phyloP scores from a whole-genome alignment of 2,888 invertebrate species.

The Chrysina gloriosa region DNA sequence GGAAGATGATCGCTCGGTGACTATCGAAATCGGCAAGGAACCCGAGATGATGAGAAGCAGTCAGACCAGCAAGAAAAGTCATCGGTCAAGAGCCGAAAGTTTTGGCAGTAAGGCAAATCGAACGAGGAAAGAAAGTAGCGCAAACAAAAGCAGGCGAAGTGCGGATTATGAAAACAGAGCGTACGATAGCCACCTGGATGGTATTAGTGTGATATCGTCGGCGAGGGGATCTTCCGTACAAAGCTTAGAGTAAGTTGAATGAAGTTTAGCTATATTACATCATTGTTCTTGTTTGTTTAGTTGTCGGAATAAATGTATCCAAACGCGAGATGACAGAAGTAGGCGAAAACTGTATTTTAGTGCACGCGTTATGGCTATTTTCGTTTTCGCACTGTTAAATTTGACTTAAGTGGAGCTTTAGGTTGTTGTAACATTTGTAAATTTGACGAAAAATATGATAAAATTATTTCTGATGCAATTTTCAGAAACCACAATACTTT shows the following conservation, averaged over 20 bases:
- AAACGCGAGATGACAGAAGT: too few relatives aligned
- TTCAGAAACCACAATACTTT: too few relatives aligned
- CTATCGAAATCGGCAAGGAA: conserved; percentile 9
- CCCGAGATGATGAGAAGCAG: conserved; percentile 37
- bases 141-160: conserved; percentile 12
- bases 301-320: too few relatives aligned
- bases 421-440: too few relatives aligned
- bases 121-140: conserved; percentile 34
- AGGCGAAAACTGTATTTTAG: too few relatives aligned
- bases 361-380: too few relatives aligned
- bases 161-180: conserved; percentile 22
- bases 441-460: too few relatives aligned
- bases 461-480: too few relatives aligned
- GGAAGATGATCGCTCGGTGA: conserved; percentile 40
- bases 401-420: too few relatives aligned
- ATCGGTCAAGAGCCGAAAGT: conserved; percentile 41
- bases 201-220: conserved; percentile 44
- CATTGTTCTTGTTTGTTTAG: too few relatives aligned
- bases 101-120: not conserved
- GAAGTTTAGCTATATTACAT: too few relatives aligned
- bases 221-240: conserved; percentile 54
- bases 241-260: conserved; percentile 52
- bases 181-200: conserved; percentile 30
- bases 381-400: too few relatives aligned
- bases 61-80: conserved; percentile 38